Conservation (phyloP, 2,113 vertebrate genomes). For the Saguinus imperator region DNA sequence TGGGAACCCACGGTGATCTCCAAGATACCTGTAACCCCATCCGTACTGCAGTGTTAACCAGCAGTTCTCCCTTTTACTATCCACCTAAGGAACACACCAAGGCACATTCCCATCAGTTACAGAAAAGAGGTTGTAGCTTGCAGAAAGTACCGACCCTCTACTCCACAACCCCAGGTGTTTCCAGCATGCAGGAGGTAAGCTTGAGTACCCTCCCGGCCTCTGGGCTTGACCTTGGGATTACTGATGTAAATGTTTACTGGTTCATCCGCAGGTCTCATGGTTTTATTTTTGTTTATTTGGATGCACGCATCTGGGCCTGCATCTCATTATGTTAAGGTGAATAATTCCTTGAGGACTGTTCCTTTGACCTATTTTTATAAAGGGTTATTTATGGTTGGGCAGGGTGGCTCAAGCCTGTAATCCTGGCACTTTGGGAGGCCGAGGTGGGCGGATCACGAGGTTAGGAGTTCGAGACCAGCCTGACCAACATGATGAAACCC, state of each 20-base stretch:
- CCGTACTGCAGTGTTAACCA: neutral
- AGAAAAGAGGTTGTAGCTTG: neutral
- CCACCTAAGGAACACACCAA: no score
- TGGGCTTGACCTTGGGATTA: neutral
- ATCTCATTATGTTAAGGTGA: neutral
- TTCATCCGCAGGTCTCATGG: neutral
- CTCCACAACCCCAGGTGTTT: neutral
- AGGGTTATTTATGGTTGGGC: neutral
- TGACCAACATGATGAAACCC: no score
- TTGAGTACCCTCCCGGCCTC: neutral
- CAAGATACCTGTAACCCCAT: neutral
- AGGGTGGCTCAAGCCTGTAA: no score
- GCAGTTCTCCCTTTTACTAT: neutral
- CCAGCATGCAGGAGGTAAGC: neutral
- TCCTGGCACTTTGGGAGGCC: no score
- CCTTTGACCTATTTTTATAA: neutral
- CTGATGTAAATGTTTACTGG: accelerated
- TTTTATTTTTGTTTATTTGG: neutral
- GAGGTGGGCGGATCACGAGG: no score
- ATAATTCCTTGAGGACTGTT: neutral
- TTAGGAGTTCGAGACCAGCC: no score
- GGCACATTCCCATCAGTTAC: neutral
- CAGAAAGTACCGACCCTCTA: neutral
- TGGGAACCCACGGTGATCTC: neutral
- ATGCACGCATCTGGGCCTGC: neutral